Base-by-base conservation (phyloP, 2,888 invertebrate species). In the Deroplatys truncata region DNA sequence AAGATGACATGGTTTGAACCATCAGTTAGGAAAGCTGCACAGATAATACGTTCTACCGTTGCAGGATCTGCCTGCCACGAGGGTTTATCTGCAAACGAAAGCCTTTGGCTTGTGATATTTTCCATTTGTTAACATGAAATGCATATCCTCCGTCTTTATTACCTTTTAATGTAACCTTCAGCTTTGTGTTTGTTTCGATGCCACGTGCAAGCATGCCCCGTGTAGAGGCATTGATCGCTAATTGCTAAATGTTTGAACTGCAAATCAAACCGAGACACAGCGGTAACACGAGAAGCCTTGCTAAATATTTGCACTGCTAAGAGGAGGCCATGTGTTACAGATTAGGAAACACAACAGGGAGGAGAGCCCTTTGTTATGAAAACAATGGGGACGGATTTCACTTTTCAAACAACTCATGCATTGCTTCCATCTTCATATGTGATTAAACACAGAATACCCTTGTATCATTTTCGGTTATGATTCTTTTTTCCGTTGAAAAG, bases 321-420 rank as follows among this genome's bases (percentile, higher is more conserved):
- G 87, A 87, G 87, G 87, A 87, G 87, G 82, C 82, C 87, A 87
- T 87, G 87, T 87, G 87, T 83, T 87, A 35, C 83, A 82, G 87
- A 87, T 86, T 86, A 86, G 82, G 29, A 82, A 28, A 25, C 56
- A 72, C 56, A 72, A 72, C 56, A 72, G 56, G 56, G 56, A 72
- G 56, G 4, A 9, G 20, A 72, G 56, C 56, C 56, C 20, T 72
- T 72, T 72, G 56, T 72, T 72, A 72, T 72, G 56, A 72, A 72
- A 72, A 72, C 56, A 72, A 72, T 72, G 56, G 56, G 56, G 56
- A 72, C 25, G 56, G 56, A 72, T 43, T 43, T 43, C 43, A 43
- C 43, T 43, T 43, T 43, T 43, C 35, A 9, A 15, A 16, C 56
- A 15, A 20, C 20, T 16, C 56, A 72, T 72, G 56, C 56, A 72